A percentile compares a stretch with the other conserved stretches of the same genome.
phyloP scores from a whole-genome alignment of 2,888 invertebrate genomes.

The Rhingia rostrata region DNA sequence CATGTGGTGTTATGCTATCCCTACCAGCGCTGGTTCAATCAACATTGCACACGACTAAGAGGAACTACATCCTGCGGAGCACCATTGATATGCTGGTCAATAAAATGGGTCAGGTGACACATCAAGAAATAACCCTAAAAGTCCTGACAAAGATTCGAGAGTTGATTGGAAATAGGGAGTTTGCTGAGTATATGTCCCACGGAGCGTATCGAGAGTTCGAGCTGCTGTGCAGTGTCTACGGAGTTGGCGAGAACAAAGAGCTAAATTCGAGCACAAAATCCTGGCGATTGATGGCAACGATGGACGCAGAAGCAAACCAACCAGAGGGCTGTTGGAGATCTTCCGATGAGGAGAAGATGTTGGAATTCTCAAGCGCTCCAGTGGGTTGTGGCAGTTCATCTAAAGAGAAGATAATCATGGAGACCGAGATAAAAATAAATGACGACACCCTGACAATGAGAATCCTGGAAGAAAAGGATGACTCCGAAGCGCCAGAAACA shows the following conservation, averaged over 20 bases:
- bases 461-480: slow-evolving; percentile 86
- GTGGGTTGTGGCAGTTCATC: slow-evolving; percentile 56
- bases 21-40: slow-evolving; percentile 86
- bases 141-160: slow-evolving; percentile 89
- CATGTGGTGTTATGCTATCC: slow-evolving; percentile 87
- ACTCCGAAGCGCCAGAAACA: slow-evolving; percentile 75
- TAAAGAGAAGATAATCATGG: slow-evolving; percentile 89
- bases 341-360: slow-evolving; percentile 75
- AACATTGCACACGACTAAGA: slow-evolving; percentile 84
- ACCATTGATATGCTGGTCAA: slow-evolving; percentile 85
- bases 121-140: slow-evolving; percentile 87
- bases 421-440: slow-evolving; percentile 92
- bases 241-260: slow-evolving; percentile 77
- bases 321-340: slow-evolving; percentile 76
- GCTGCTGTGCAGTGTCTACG: slow-evolving; percentile 86
- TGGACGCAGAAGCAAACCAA: slow-evolving; percentile 67
- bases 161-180: slow-evolving; percentile 87
- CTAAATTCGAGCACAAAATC: slow-evolving; percentile 59
- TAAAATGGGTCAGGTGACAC: slow-evolving; percentile 85
- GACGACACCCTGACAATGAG: slow-evolving; percentile 93
- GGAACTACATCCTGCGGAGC: slow-evolving; percentile 84
- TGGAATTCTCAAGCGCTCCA: slow-evolving; percentile 70
- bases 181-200: slow-evolving; percentile 85
- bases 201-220: slow-evolving; percentile 85
- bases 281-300: slow-evolving; percentile 59